Evolutionary conservation across 2,113 vertebrate genomes (phyloP), one percentile per base, ranked within the genome.

Genomic region (Epinephelus fuscoguttatus): DNA sequence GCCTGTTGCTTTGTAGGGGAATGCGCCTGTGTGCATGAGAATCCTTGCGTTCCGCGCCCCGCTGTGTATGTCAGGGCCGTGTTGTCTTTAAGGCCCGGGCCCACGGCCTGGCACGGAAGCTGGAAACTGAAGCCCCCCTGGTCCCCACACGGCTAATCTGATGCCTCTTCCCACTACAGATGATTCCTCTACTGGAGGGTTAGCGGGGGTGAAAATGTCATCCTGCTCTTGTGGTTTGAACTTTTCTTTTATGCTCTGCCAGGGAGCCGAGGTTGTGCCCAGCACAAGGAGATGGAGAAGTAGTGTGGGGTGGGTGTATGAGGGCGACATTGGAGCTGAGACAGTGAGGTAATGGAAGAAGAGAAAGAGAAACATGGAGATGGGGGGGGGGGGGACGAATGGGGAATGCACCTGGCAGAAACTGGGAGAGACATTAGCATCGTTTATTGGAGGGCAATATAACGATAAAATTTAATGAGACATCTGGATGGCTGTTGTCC

Each of bases 271-370:
- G 70, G 70, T 81, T 73, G 47, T 80, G 70, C 66, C 70, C 50
- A 42, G 81, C 67, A 50, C 47, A 55, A 78, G 84, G 75, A 82
- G 87, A 78, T 25, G 70, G 37, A 59, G 85, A 57, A 40, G 52
- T 25, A 30, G 62, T 76, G 50, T 61, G 59, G 67, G 68, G 75
- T 62, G 79, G 21, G 56, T 21, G 73, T 57, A 57, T 42, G 72
- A 18, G 83, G 69, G 78, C 11, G 70, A 66, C 80, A 85, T n/a
- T 47, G 63, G 70, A 87, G 78, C 89, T 82, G 73, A 76, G 86
- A 88, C 62, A 27, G 61, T 91, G 88, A 93, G 79, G 87, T 90
- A 87, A 92, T 91, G 78, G 90, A 89, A 81, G 80, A 82, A 69
- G 75, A 80, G 81, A 87, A 73, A 61, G 45, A 76, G 61, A 72